Conservation (phyloP, 2,888 invertebrate species). For the Maniola hyperantus region DNA sequence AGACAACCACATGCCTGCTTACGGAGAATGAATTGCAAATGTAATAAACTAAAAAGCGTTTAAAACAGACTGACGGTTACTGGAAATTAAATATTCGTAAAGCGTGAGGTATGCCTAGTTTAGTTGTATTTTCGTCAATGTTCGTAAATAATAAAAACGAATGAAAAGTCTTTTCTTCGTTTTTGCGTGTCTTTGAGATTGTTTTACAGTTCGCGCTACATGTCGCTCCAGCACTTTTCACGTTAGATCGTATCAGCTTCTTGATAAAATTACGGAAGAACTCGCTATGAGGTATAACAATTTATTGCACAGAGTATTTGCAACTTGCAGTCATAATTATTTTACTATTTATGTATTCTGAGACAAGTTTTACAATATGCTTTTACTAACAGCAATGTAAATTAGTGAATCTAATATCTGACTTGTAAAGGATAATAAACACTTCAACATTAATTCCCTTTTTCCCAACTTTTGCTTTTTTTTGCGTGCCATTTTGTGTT, state of each 20-base stretch:
- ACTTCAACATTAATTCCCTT: neutral
- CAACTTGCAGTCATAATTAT: neutral
- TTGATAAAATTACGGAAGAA: constrained; percentile 1
- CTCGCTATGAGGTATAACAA: neutral
- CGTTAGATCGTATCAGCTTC: constrained; percentile 2
- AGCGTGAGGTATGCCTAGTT: neutral
- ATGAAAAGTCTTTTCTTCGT: neutral
- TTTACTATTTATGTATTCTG: neutral
- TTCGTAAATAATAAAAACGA: constrained; percentile 1
- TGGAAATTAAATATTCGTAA: neutral
- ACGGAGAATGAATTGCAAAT: neutral
- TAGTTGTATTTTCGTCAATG: too few relatives aligned
- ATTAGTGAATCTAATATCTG: neutral
- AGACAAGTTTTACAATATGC: neutral
- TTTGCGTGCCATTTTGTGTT: constrained; percentile 17
- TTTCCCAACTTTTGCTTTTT: constrained; percentile 11
- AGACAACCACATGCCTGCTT: neutral
- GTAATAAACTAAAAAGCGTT: neutral
- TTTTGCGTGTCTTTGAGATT: constrained; percentile 7
- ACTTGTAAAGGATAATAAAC: neutral
- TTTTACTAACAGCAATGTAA: neutral
- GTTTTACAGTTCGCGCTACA: constrained; percentile 10
- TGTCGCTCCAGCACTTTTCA: neutral
- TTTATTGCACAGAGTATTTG: neutral
- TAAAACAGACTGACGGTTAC: neutral